Conservation (phyloP, 2,113 vertebrate species). For the Heptranchias perlo region DNA sequence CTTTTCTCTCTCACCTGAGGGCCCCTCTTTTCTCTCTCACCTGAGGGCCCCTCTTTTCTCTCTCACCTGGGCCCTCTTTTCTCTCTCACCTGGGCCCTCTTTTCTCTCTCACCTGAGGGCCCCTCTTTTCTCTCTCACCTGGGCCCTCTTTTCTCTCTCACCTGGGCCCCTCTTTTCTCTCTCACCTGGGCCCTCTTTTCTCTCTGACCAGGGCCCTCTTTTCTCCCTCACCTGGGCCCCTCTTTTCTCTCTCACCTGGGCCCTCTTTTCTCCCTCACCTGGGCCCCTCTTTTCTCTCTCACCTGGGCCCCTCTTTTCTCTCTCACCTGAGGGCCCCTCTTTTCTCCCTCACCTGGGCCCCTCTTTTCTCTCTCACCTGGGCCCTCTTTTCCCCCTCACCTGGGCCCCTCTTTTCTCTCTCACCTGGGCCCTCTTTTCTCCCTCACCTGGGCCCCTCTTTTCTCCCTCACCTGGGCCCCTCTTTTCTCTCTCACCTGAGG, state of each 20-base stretch:
- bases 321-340: too few species aligned
- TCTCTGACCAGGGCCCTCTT: neutral
- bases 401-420: neutral
- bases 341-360: too few species aligned
- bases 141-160: too few species aligned
- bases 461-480: neutral
- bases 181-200: neutral
- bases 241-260: neutral
- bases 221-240: neutral
- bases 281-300: neutral
- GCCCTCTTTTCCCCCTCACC: neutral
- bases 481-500: neutral
- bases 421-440: neutral
- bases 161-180: too few species aligned
- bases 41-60: too few species aligned
- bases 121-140: too few species aligned
- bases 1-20: neutral
- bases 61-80: too few species aligned
- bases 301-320: too few species aligned
- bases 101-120: too few species aligned
- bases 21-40: too few species aligned
- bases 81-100: too few species aligned
- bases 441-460: neutral
- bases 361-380: neutral
- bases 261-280: neutral